Evolutionary conservation across 2,888 invertebrate species (phyloP).

Genomic region (Ichneumoninae sp.): DNA sequence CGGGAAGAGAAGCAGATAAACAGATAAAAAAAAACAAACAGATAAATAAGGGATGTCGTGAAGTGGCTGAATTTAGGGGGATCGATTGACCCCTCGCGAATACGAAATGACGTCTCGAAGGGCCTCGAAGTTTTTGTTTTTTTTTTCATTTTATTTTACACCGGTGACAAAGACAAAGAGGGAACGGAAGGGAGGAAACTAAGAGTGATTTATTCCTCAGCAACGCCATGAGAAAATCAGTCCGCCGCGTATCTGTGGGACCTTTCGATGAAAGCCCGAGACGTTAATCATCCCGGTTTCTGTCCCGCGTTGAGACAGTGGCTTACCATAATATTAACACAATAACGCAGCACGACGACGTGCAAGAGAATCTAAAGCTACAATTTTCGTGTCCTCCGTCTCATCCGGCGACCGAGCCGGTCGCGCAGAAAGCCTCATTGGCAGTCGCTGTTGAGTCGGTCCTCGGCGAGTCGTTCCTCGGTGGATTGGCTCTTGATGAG

Average conservation of each 20-base stretch:
- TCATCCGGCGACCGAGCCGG: too few species aligned
- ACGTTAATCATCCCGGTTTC: background rate
- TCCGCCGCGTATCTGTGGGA: background rate
- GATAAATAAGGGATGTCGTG: slow-evolving; percentile 3
- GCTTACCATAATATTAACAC: background rate
- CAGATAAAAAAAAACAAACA: too few species aligned
- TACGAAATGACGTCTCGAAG: slow-evolving; percentile 20
- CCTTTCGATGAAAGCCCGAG: background rate
- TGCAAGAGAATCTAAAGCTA: background rate
- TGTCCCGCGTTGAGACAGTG: background rate
- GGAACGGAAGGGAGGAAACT: background rate
- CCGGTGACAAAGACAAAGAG: background rate
- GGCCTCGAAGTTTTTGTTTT: background rate
- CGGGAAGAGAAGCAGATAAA: background rate
- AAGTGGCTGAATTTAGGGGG: background rate
- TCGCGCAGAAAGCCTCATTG: too few species aligned
- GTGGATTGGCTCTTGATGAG: too few species aligned
- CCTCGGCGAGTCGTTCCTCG: too few species aligned
- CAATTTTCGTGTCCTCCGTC: too few species aligned
- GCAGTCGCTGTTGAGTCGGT: too few species aligned
- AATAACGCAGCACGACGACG: background rate
- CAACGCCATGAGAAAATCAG: background rate
- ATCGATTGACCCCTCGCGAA: slow-evolving; percentile 25
- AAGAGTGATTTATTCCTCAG: slow-evolving; percentile 4
- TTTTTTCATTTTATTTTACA: slow-evolving; percentile 3